Base-by-base conservation (phyloP, 2,113 vertebrate species). In the Micronycteris hirsuta region DNA sequence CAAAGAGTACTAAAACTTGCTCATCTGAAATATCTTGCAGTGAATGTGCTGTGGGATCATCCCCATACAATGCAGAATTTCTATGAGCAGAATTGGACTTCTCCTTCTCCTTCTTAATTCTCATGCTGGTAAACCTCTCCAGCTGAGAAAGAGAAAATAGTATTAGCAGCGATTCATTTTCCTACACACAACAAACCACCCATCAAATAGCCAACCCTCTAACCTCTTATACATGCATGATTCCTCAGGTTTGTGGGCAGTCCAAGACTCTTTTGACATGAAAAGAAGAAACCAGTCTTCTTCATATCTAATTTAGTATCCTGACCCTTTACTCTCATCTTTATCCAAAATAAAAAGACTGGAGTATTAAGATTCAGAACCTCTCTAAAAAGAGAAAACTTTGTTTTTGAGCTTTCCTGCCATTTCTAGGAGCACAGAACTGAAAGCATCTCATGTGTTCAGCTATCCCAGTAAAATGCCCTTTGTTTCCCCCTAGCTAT, bases 121-220 rank as follows among this genome's bases (percentile, higher is more conserved):
- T 98, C 97, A 99, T 99, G 95, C 99, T 99, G 94, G 99, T 99
- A 97, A 99, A 99, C 76, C 99, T 98, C 95, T 99, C 99, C 97
- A 99, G 97, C 99, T 99, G 96, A 94, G 89, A 94, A 93, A 97
- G 38, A 96, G n/a, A 97, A 96, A 96, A 82, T 94, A 81, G 9
- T 89, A 90, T 95, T 89, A 96, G 89, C 81, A 83, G 47, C 22
- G 5, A 73, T 65, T 12, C 56, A 86, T n/a, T 76, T 86, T 97
- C 63, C 87, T 58, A 74, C 86, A 77, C 28, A 80, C 49, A 94
- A 89, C 73, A 94, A 92, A 67, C 28, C 49, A 71, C 71, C 82
- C 24, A 78, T 11, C 80, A 95, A 89, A 93, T 5, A 94, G 85
- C 54, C 70, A 94, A 56, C 10, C 12, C 63, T 87, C 78, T 87